These are phyloP conservation scores for Dryas iulia DNA, from an alignment of 1,140 invertebrate species.

Conservation along the genomic window DNA sequence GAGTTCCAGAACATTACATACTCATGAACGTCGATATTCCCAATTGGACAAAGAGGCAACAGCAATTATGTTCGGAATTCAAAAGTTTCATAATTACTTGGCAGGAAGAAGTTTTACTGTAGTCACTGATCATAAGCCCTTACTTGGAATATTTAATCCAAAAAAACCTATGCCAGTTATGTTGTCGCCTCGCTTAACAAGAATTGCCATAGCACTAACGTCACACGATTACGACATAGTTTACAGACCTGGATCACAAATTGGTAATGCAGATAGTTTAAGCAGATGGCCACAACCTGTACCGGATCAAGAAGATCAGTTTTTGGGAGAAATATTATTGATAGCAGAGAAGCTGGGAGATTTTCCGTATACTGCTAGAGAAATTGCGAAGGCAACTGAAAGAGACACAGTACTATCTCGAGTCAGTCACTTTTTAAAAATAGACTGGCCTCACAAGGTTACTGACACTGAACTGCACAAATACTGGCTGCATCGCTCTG, in stretches of 20 bases:
- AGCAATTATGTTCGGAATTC: too few species aligned
- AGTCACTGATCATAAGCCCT: too few species aligned
- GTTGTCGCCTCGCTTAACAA: neutral
- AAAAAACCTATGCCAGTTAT: conserved; percentile 2
- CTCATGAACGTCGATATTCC: conserved; percentile 30
- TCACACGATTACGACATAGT: conserved; percentile 6
- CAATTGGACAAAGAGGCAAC: conserved; percentile 50
- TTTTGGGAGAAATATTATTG: conserved; percentile 30
- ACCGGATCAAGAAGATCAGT: conserved; percentile 26
- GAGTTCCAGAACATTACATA: conserved; percentile 38
- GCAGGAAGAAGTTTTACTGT: too few species aligned
- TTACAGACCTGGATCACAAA: conserved; percentile 5
- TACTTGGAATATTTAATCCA: too few species aligned
- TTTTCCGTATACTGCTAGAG: neutral
- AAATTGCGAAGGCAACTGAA: conserved; percentile 21
- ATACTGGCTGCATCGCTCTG: conserved; percentile 29
- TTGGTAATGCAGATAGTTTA: conserved; percentile 4
- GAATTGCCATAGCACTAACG: conserved; percentile 5
- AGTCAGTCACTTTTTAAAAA: conserved; percentile 19
- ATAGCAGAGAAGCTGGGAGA: conserved; percentile 14
- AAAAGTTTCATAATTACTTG: too few species aligned
- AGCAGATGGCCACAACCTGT: conserved; percentile 40
- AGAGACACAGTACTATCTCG: conserved; percentile 30
- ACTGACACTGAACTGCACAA: conserved; percentile 21
- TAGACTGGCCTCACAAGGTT: conserved; percentile 32